Percentiles rank a stretch among this genome's conserved stretches.
Conservation (phyloP, 1,140 invertebrate species). For the Rhyzopertha dominica region DNA sequence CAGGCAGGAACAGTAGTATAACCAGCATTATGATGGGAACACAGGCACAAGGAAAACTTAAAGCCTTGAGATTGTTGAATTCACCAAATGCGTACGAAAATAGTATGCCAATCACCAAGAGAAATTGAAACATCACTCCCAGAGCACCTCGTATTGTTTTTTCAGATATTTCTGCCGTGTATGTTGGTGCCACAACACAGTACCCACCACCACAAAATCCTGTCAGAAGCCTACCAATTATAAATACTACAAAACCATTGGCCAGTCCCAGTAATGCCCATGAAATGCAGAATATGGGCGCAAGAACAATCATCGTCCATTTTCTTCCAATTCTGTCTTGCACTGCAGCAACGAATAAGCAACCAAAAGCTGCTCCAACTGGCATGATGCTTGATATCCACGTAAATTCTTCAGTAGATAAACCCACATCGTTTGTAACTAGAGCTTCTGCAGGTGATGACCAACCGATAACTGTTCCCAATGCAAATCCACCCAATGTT, state of each 20-base stretch:
- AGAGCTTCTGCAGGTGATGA: slow-evolving; percentile 51
- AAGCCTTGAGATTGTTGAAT: slow-evolving; percentile 36
- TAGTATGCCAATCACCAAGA: slow-evolving; percentile 58
- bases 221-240: slow-evolving; percentile 58
- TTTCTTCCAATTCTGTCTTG: slow-evolving; percentile 63
- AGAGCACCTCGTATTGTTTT: slow-evolving; percentile 59
- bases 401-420: background rate
- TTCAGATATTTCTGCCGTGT: slow-evolving; percentile 64
- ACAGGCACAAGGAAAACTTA: slow-evolving; percentile 51
- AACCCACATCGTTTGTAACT: slow-evolving; percentile 1
- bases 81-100: slow-evolving; percentile 51
- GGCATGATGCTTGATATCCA: slow-evolving; percentile 34
- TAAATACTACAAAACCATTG: slow-evolving; percentile 52
- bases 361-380: slow-evolving; percentile 54
- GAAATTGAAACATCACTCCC: slow-evolving; percentile 61
- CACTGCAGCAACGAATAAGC: slow-evolving; percentile 56
- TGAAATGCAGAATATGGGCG: slow-evolving; percentile 57
- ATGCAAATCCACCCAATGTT: slow-evolving; percentile 44
- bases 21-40: slow-evolving; percentile 53
- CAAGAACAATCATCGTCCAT: slow-evolving; percentile 54
- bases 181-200: slow-evolving; percentile 57
- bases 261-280: slow-evolving; percentile 59
- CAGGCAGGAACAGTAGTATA: slow-evolving; percentile 59
- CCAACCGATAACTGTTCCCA: slow-evolving; percentile 55
- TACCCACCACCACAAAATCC: slow-evolving; percentile 45